These are phyloP conservation scores for Drosophila neonasuta DNA, from an alignment of 2,888 invertebrate species.

Conservation along the genomic window DNA sequence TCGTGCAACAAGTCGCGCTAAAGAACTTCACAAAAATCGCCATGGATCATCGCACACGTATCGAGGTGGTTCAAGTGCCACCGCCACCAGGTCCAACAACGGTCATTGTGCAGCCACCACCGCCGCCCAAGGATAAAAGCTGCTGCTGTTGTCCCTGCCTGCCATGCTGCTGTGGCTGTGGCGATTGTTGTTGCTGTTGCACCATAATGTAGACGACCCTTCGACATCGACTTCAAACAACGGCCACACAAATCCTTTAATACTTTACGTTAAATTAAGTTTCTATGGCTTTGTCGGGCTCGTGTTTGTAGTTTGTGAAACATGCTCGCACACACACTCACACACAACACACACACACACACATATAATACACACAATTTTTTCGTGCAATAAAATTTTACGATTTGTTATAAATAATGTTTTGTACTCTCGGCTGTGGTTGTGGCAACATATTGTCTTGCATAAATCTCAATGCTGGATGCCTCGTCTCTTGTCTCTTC, in stretches of 20 bases:
- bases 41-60: constrained; percentile 66
- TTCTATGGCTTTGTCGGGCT: constrained; percentile 55
- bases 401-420: constrained; percentile 76
- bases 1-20: constrained; percentile 59
- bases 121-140: constrained; percentile 55
- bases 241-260: constrained; percentile 63
- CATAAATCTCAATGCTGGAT: constrained; percentile 66
- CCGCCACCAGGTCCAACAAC: constrained; percentile 52
- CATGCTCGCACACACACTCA: constrained; percentile 19
- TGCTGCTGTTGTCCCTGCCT: constrained; percentile 67
- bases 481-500: constrained; percentile 16
- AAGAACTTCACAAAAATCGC: constrained; percentile 8
- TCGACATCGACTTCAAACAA: constrained; percentile 39
- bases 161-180: constrained; percentile 70
- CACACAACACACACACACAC: constrained; percentile 10
- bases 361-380: constrained; percentile 51
- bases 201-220: constrained; percentile 64
- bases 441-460: constrained; percentile 71
- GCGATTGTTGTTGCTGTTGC: constrained; percentile 73
- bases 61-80: constrained; percentile 64
- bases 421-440: constrained; percentile 47
- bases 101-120: constrained; percentile 60
- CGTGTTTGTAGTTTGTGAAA: constrained; percentile 32
- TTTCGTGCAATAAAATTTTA: constrained; percentile 77
- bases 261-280: constrained; percentile 77